Conservation (phyloP, 2,888 invertebrate genomes). For the Osmoderma eremita region DNA sequence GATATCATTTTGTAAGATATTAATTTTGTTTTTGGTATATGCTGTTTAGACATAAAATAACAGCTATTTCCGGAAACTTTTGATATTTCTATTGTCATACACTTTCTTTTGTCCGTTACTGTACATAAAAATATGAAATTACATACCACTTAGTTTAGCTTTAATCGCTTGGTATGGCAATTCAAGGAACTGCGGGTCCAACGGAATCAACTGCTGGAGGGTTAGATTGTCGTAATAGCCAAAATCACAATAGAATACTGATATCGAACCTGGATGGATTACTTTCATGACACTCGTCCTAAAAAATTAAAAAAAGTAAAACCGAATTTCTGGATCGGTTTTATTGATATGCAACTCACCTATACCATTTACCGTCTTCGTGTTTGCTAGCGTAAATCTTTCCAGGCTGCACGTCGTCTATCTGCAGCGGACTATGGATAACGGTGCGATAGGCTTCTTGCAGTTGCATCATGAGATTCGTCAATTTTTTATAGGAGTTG, state of each 20-base stretch:
- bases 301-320: slow-evolving; percentile 41
- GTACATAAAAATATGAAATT: background rate
- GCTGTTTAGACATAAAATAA: too few species aligned
- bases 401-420: slow-evolving; percentile 64
- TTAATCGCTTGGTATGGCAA: slow-evolving; percentile 75
- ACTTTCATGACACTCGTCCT: slow-evolving; percentile 69
- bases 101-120: too few species aligned
- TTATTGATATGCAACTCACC: slow-evolving; percentile 69
- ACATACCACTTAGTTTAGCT: slow-evolving; percentile 71
- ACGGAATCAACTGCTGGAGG: slow-evolving; percentile 67
- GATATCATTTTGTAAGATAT: too few species aligned
- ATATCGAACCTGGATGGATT: slow-evolving; percentile 67
- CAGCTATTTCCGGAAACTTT: background rate
- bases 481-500: slow-evolving; percentile 62
- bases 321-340: background rate
- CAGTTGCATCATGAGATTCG: slow-evolving; percentile 73
- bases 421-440: slow-evolving; percentile 62
- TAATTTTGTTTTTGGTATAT: too few species aligned
- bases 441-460: slow-evolving; percentile 70
- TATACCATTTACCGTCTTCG: slow-evolving; percentile 77
- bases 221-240: slow-evolving; percentile 71
- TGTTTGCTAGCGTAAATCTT: slow-evolving; percentile 77
- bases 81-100: slow-evolving; percentile 16
- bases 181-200: slow-evolving; percentile 67
- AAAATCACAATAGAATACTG: slow-evolving; percentile 73